phyloP scores from a whole-genome alignment of 2,113 vertebrate species.

The Seriola quinqueradiata region DNA sequence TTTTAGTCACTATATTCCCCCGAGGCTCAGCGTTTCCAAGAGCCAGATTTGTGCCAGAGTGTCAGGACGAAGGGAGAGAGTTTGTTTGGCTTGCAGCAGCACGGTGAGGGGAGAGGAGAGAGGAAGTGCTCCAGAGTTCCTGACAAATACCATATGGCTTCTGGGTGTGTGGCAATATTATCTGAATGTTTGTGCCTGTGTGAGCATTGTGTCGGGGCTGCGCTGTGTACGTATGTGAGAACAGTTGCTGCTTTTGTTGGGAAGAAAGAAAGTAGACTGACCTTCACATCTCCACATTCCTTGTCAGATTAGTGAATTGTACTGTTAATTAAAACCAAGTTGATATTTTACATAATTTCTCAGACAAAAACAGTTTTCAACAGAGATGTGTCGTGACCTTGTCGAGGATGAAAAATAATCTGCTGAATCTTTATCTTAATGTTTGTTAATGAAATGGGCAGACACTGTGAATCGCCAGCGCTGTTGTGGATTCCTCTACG shows the following conservation, averaged over 20 bases:
- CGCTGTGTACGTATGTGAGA: neutral
- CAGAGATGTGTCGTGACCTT: neutral
- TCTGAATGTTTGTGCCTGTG: slow-evolving; percentile 14
- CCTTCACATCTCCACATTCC: slow-evolving; percentile 10
- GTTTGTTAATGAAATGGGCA: slow-evolving; percentile 15
- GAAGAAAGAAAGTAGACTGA: neutral
- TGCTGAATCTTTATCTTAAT: slow-evolving; percentile 16
- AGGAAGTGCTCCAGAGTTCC: slow-evolving; percentile 46
- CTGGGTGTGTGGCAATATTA: slow-evolving; percentile 56
- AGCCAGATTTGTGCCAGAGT: slow-evolving; percentile 67
- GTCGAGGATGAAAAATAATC: slow-evolving; percentile 11
- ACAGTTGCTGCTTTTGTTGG: slow-evolving; percentile 10
- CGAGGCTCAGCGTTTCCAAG: slow-evolving; percentile 67
- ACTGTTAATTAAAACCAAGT: slow-evolving; percentile 11
- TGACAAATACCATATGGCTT: slow-evolving; percentile 73
- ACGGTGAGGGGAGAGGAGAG: slow-evolving; percentile 41
- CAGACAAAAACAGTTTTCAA: slow-evolving; percentile 13
- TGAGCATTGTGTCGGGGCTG: slow-evolving; percentile 5
- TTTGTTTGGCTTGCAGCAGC: slow-evolving; percentile 65
- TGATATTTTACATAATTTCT: slow-evolving; percentile 1
- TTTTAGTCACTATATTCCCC: slow-evolving; percentile 76
- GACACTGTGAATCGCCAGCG: slow-evolving; percentile 16
- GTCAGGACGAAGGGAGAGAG: slow-evolving; percentile 55
- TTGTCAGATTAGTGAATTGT: slow-evolving; percentile 12
- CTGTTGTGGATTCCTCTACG: slow-evolving; percentile 9